A percentile compares a stretch with the other conserved stretches of the same genome.
phyloP scores from a whole-genome alignment of 2,888 invertebrate genomes.

The Volucella bombylans region DNA sequence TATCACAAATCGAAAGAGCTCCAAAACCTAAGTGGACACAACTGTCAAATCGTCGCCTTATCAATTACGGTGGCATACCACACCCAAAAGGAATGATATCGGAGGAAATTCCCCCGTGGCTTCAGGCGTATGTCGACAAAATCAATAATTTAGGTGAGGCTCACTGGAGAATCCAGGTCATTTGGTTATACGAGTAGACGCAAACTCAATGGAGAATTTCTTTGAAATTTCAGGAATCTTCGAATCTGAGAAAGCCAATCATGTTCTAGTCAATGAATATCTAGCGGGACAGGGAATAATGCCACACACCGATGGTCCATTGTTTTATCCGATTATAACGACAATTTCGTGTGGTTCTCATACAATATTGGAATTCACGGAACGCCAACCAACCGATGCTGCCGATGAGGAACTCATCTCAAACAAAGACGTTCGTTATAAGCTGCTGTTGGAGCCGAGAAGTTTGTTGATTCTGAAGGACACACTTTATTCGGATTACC shows the following conservation, averaged over 20 bases:
- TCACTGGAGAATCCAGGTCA: background rate
- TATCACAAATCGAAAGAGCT: conserved; percentile 88
- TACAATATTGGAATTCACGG: conserved; percentile 91
- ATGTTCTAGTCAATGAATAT: conserved; percentile 97
- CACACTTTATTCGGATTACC: conserved; percentile 90
- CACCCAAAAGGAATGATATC: conserved; percentile 96
- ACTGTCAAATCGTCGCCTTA: conserved; percentile 93
- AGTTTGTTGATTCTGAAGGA: conserved; percentile 94
- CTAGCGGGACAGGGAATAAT: conserved; percentile 96
- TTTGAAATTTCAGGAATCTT: conserved; percentile 81
- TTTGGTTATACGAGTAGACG: background rate
- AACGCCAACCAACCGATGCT: conserved; percentile 72
- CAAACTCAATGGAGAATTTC: background rate
- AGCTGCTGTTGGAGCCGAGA: conserved; percentile 91
- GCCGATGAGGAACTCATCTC: conserved; percentile 25
- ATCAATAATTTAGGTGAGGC: conserved; percentile 86
- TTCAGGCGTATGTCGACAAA: conserved; percentile 87
- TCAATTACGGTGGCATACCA: conserved; percentile 98
- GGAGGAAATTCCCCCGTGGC: conserved; percentile 94
- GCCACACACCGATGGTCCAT: conserved; percentile 97
- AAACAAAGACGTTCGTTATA: conserved; percentile 84
- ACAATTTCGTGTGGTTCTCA: conserved; percentile 96
- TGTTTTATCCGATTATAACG: conserved; percentile 95
- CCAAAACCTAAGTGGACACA: conserved; percentile 99
- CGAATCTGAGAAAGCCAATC: conserved; percentile 90